Evolutionary conservation across 2,797 vertebrate species (phyloP).

Genomic region (Dallia pectoralis): DNA sequence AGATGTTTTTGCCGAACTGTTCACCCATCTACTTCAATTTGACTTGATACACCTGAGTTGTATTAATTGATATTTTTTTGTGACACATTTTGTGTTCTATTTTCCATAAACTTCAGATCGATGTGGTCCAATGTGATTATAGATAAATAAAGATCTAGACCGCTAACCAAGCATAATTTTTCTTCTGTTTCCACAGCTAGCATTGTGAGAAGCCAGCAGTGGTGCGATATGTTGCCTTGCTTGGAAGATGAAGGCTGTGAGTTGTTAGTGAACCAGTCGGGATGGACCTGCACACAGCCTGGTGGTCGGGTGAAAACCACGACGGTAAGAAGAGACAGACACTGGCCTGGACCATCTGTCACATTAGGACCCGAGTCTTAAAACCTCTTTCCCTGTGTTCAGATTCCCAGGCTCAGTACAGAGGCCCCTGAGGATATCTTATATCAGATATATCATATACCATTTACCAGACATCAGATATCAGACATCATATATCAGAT

Average conservation of each 20-base stretch:
- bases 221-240: constrained; percentile 96
- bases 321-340: constrained; percentile 78
- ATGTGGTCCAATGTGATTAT: too few relatives aligned
- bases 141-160: neutral
- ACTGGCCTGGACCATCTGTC: neutral
- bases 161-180: neutral
- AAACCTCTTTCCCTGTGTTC: neutral
- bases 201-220: constrained; percentile 88
- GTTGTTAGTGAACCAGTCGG: constrained; percentile 90
- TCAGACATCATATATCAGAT: neutral
- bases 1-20: neutral
- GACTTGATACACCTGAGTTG: too few relatives aligned
- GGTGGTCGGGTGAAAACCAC: constrained; percentile 95
- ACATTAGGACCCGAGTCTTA: neutral
- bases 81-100: too few relatives aligned
- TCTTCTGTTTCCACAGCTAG: constrained; percentile 69
- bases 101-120: too few relatives aligned
- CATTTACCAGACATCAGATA: neutral
- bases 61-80: too few relatives aligned
- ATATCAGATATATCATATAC: neutral
- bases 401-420: neutral
- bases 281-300: constrained; percentile 95
- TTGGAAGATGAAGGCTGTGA: constrained; percentile 92
- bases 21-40: neutral
- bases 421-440: neutral